Evolutionary conservation across 2,797 vertebrate species (phyloP), one percentile per base, ranked within the genome.

Genomic region (Atherinosoma microstoma): DNA sequence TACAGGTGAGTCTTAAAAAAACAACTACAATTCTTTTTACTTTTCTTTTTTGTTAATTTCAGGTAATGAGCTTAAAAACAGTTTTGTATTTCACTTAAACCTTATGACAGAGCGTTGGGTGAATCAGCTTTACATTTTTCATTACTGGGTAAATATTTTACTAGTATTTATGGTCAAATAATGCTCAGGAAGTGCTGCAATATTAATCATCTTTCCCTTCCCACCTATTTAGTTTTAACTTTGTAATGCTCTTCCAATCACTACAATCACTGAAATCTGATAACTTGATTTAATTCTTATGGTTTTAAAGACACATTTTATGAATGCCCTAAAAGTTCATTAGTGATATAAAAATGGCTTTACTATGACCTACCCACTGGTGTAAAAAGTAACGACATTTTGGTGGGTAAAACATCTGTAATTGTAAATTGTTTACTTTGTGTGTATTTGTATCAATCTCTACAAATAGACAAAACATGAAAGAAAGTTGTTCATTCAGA

Each of bases 1-100:
- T 84, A 93, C 93, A 79, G 97, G 97, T 98, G 90, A 93, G 89
- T 4, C 22, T 15, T 7, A 9, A 18, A 22, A n/a, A 24, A 4
- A 38, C 6, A 54, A 64, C 0, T 2, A 51, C 18, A 20, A 38
- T 13, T 40, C 15, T 15, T 40, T 40, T 12, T 42, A 7, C 6
- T 2, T 6, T 16, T 45, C 30, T 6, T 0, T 30, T 30, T n/a
- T 58, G 32, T 20, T 47, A 16, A 42, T 16, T 47, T 47, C 6
- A 5, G 18, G 24, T 27, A 27, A 47, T n/a, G 9, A 47, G 45
- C 2, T 47, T 20, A n/a, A 10, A 47, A 47, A 47, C 7, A 8
- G 6, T 2, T 47, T n/a, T 18, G 16, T 6, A 7, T 45, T 20
- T 16, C 16, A 45, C 16, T 45, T 45, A 22, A 22, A 22, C 47